Evolutionary conservation across 1,140 invertebrate species (phyloP), one percentile per base, ranked within the genome.

Genomic region (Drosophila parabipectinata): DNA sequence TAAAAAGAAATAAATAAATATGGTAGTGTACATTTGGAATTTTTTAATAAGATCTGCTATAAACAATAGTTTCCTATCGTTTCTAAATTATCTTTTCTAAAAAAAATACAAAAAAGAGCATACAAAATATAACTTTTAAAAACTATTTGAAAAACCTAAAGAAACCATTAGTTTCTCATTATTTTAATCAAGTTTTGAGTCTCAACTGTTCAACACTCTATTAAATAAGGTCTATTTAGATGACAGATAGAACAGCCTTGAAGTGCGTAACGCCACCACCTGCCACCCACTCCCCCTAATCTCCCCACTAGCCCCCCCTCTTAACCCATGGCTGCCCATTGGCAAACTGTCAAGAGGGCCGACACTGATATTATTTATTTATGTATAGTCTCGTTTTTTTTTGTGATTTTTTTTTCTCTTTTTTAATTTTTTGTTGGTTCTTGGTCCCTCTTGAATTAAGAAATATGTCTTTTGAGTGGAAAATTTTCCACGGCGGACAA

Each of bases 401-500:
- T 48, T 28, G 26, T 21, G 26, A 6, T 28, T 28, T 28, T 28
- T 28, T 28, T 28, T 28, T 7, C 1, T 28, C 12, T 7, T 28
- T 28, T 7, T 1, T 28, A n/a, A 24, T 44, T 51, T n/a, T 56
- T 14, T 53, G 50, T 8, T 24, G 9, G 51, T 58, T 28, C 28
- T 24, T 51, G 53, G 41, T 62, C 18, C 50, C 64, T 62, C 64
- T 62, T 58, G 59, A 72, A 61, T 32, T 61, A 52, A 81, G 73
- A 37, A 74, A 74, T 73, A 44, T 81, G 64, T 87, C 71, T 44
- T 47, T 4, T 24, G 54, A 63, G 61, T 85, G 74, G 82, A 78
- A 69, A 85, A 81, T 82, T 85, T 85, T 81, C 82, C 77, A 87
- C 56, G 1, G 1, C 18, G 18, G 18, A 18, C 18, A 18, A 18